Base-by-base conservation (phyloP, 2,797 vertebrate genomes). In the Spinibarbus caldwelli region DNA sequence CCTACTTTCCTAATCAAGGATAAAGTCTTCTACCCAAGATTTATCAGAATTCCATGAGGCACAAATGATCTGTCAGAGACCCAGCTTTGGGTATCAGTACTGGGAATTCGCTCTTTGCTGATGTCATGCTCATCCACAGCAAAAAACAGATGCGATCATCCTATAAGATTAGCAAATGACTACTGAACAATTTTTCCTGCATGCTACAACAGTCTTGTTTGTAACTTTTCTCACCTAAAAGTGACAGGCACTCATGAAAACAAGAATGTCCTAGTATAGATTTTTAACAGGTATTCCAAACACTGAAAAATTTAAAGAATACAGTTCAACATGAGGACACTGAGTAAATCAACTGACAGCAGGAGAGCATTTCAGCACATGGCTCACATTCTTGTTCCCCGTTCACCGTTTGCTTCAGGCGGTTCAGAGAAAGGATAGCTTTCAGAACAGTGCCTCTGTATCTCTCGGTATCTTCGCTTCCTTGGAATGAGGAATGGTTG, bases 11-110 rank as follows among this genome's bases (percentile, higher is more conserved):
- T 64, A 7, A 47, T 72, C 45, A 49, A 78, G 43, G 41, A 70
- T 81, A 26, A n/a, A 81, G 73, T 76, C 29, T 8, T n/a, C 17
- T 34, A 47, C 49, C 19, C n/a, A 54, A 80, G 75, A 75, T n/a
- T 73, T 31, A 84, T 26, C 73, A 85, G 67, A 45, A 68, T 47
- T 85, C 83, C 49, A 76, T 23, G 70, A 75, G 82, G 59, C 84
- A 86, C 84, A 76, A 68, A 68, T 54, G 31, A 83, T 67, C 26
- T 29, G 57, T 76, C 38, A 78, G 19, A 79, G 62, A 43, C 75
- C 57, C 47, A 31, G 12, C 29, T 54, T 83, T 77, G 26, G 29
- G 9, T 41, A 49, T 17, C 26, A 73, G 49, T 82, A 62, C 15
- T 54, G 43, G 23, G 23, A 59, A 83, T 49, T 43, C 1, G 17